Evolutionary conservation across 2,113 vertebrate species (phyloP), one percentile per base, ranked within the genome.

Genomic region (Embiotoca jacksoni): DNA sequence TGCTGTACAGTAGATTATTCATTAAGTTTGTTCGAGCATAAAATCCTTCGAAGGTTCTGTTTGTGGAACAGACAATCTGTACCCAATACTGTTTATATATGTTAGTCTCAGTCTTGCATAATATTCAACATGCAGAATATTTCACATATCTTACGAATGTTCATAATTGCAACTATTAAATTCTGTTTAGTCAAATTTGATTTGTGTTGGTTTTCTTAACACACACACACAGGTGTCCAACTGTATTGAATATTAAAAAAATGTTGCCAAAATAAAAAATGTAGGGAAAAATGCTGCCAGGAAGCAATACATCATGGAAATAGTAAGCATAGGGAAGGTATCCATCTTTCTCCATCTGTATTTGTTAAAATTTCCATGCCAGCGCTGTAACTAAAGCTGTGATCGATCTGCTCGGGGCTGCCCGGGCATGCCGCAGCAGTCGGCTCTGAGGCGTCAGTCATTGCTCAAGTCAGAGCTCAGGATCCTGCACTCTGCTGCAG

Each of bases 321-420:
- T 46, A 83, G 80, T 72, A 56, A 72, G 41, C 75, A 73, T 52
- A 70, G 66, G 75, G 83, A 67, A 90, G 84, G 62, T 80, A 90
- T 91, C 81, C 61, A 85, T 93, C 89, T 87, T 75, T 72, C 78
- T 73, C 89, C 75, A 88, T 50, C 4, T 30, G 65, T 77, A 80
- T 93, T 92, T 92, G 86, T 91, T 83, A 92, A 91, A 89, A 78
- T 86, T 85, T 70, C 23, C 83, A 74, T 60, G 77, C 62, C 86
- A 72, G 61, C 46, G 39, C 75, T 80, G 76, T n/a, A 73, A 78
- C 71, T 71, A 84, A 83, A 82, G 67, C 81, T 10, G 37, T 91
- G 84, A 95, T 92, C 52, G 86, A 94, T 93, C 79, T 88, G 81
- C 72, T 84, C 2, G 1, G 76, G 69, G 89, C 79, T 72, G 63